phyloP scores from a whole-genome alignment of 92 coral and sea anemone genomes.

The Phenganax stokvisi region DNA sequence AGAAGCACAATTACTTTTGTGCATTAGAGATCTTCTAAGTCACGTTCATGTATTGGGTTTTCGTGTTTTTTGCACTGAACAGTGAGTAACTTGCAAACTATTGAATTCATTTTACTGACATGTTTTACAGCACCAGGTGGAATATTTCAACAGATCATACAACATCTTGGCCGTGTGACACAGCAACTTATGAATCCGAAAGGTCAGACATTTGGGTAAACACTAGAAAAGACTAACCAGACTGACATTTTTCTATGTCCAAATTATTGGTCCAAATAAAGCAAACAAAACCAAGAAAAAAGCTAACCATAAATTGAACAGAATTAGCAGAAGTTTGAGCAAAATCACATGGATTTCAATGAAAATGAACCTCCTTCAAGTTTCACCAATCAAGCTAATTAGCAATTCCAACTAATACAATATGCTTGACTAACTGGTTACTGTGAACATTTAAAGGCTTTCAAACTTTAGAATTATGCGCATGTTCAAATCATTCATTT shows the following conservation, averaged over 20 bases:
- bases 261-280: not conserved
- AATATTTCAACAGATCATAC: not conserved
- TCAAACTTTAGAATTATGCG: no score
- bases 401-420: no score
- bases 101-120: not conserved
- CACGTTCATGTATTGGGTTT: no score
- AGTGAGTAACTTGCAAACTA: not conserved
- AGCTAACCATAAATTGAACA: not conserved
- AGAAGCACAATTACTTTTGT: no score
- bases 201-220: not conserved
- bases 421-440: no score
- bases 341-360: no score
- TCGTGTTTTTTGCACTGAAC: not conserved
- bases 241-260: not conserved
- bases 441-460: no score
- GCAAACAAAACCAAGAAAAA: not conserved
- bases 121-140: not conserved
- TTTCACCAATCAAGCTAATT: no score
- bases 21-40: no score
- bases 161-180: not conserved
- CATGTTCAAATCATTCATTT: no score
- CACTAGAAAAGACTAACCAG: slow-evolving; percentile 20
- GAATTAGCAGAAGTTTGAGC: no score
- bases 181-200: not conserved
- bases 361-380: no score